A percentile compares a stretch with the other conserved stretches of the same genome.
Evolutionary conservation across 2,888 invertebrate species (phyloP).

Genomic region (Orthosia gothica): DNA sequence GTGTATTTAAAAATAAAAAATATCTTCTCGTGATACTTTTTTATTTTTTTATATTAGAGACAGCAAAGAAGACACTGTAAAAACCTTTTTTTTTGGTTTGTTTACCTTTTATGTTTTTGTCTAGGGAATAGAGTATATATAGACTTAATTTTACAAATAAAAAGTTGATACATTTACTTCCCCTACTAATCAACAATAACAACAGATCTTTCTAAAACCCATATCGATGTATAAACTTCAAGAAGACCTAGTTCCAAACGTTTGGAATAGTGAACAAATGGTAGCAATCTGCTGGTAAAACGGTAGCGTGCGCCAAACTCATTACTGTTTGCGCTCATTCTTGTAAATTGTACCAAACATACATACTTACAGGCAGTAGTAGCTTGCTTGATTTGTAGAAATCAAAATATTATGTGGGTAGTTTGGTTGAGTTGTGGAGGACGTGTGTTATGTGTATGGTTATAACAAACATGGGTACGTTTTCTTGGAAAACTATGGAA

Average conservation of each 20-base stretch:
- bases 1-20: too few species aligned
- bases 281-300: slow-evolving; percentile 16
- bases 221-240: slow-evolving; percentile 6
- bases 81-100: too few species aligned
- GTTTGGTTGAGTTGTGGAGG: slow-evolving; percentile 1
- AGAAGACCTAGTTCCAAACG: slow-evolving; percentile 26
- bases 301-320: slow-evolving; percentile 72
- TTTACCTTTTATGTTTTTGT: too few species aligned
- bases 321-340: slow-evolving; percentile 70
- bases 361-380: slow-evolving; percentile 21
- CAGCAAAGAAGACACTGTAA: too few species aligned
- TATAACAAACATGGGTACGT: not conserved
- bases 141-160: not conserved
- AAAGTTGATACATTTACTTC: not conserved
- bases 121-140: not conserved
- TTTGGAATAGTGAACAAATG: slow-evolving; percentile 23
- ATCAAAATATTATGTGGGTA: slow-evolving; percentile 24
- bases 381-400: slow-evolving; percentile 46
- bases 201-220: not conserved
- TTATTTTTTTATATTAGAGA: too few species aligned
- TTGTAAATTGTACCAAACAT: slow-evolving; percentile 68
- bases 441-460: not conserved
- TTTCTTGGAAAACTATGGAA: not conserved
- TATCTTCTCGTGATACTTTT: too few species aligned
- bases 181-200: not conserved